phyloP scores from a whole-genome alignment of 2,888 invertebrate genomes.

The Clunio marinus region DNA sequence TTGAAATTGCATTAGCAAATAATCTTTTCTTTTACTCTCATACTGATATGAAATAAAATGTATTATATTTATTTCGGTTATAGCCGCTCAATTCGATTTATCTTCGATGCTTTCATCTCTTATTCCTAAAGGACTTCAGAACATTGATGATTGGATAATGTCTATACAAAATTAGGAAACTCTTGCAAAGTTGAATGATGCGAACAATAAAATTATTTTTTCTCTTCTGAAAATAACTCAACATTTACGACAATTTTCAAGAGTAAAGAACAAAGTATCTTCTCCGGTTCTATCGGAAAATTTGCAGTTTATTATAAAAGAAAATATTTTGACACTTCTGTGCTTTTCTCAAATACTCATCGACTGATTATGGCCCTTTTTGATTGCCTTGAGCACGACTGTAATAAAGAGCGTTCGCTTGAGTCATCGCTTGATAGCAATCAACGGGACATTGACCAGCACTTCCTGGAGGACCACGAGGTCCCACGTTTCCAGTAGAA shows the following conservation, averaged over 20 bases:
- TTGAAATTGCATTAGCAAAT: slow-evolving; percentile 37
- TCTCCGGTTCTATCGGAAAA: slow-evolving; percentile 37
- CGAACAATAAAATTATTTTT: too few species aligned
- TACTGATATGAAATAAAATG: slow-evolving; percentile 25
- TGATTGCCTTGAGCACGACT: slow-evolving; percentile 33
- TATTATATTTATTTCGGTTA: slow-evolving; percentile 24
- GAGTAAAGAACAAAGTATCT: background rate
- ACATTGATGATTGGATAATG: too few species aligned
- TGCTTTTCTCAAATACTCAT: too few species aligned
- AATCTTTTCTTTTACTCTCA: slow-evolving; percentile 12
- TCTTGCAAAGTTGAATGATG: too few species aligned
- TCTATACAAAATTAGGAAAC: too few species aligned
- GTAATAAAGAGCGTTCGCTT: slow-evolving; percentile 35
- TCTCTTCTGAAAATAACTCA: too few species aligned
- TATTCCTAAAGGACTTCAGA: too few species aligned
- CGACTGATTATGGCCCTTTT: slow-evolving; percentile 35
- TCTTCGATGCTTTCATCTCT: too few species aligned
- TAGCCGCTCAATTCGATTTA: slow-evolving; percentile 25
- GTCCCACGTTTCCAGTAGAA: slow-evolving; percentile 19
- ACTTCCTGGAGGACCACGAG: slow-evolving; percentile 23
- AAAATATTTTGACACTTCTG: too few species aligned
- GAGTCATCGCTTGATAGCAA: slow-evolving; percentile 36
- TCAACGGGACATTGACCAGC: slow-evolving; percentile 27
- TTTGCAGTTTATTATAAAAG: background rate
- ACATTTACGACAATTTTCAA: background rate